These are phyloP conservation scores for Epinephelus cyanopodus DNA, from an alignment of 2,113 vertebrate genomes.

Conservation along the genomic window DNA sequence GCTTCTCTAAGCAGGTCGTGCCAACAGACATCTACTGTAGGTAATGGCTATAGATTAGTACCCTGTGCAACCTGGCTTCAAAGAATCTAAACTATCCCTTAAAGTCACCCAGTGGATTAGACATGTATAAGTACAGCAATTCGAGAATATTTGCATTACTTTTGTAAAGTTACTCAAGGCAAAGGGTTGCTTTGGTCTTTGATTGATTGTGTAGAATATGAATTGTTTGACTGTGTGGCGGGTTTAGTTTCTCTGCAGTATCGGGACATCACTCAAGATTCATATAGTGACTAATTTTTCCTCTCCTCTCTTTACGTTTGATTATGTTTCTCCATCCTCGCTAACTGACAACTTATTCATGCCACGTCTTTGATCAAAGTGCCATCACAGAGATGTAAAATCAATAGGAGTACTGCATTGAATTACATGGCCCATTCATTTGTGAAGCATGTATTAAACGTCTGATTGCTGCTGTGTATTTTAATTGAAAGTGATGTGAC, in stretches of 20 bases:
- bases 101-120: too few relatives aligned
- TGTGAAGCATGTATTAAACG: slow-evolving; percentile 12
- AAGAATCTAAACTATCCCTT: too few relatives aligned
- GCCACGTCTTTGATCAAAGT: slow-evolving; percentile 22
- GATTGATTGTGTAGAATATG: neutral
- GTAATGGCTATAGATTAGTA: too few relatives aligned
- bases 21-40: too few relatives aligned
- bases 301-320: neutral
- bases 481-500: slow-evolving; percentile 21
- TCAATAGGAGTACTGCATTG: slow-evolving; percentile 18
- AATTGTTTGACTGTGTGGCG: neutral
- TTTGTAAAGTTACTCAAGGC: neutral
- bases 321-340: slow-evolving; percentile 12
- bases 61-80: too few relatives aligned
- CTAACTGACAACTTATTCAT: slow-evolving; percentile 22
- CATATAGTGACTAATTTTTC: neutral
- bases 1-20: too few relatives aligned
- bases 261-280: neutral
- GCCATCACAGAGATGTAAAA: slow-evolving; percentile 19
- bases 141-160: neutral
- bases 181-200: neutral
- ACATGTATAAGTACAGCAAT: neutral
- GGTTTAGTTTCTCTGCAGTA: neutral
- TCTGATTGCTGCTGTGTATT: slow-evolving; percentile 17
- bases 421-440: slow-evolving; percentile 26